These are phyloP conservation scores for Sigmodon hispidus DNA, from an alignment of 2,113 vertebrate genomes.

Conservation along the genomic window DNA sequence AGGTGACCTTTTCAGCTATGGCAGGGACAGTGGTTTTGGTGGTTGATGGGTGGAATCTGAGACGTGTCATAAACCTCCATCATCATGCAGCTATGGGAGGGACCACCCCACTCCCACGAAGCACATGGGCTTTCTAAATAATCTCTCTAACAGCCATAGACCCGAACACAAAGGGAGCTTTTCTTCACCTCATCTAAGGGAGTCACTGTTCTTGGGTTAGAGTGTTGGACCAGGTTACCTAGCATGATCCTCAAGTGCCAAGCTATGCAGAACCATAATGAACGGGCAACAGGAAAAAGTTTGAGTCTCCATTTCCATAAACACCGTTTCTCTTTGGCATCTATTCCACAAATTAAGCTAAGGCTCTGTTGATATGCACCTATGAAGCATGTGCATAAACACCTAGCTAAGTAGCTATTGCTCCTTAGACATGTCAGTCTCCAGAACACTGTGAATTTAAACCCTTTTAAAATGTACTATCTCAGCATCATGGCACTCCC, in stretches of 20 bases:
- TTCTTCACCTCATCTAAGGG: conserved; percentile 82
- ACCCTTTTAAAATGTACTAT: background rate
- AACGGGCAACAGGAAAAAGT: conserved; percentile 73
- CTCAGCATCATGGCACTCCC: background rate
- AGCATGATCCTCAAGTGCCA: conserved; percentile 84
- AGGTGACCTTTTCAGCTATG: conserved; percentile 56
- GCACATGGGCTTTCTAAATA: conserved; percentile 81
- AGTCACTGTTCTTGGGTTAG: conserved; percentile 81
- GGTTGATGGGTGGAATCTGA: conserved; percentile 45
- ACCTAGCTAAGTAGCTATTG: fast-evolving
- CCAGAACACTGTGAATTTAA: background rate
- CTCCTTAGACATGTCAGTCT: fast-evolving
- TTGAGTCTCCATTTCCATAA: conserved; percentile 78
- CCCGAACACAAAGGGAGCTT: conserved; percentile 81
- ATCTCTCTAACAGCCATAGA: conserved; percentile 81
- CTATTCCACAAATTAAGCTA: conserved; percentile 44
- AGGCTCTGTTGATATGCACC: background rate
- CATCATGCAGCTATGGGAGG: conserved; percentile 58
- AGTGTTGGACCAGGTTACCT: conserved; percentile 80
- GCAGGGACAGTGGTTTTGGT: conserved; percentile 36
- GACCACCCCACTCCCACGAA: conserved; percentile 55
- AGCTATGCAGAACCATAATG: conserved; percentile 79
- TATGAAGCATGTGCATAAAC: background rate
- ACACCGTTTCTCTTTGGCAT: conserved; percentile 81
- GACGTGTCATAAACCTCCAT: conserved; percentile 55